These are phyloP conservation scores for Himalopsyche kuldschensis DNA, from an alignment of 2,888 invertebrate genomes.

Conservation along the genomic window DNA sequence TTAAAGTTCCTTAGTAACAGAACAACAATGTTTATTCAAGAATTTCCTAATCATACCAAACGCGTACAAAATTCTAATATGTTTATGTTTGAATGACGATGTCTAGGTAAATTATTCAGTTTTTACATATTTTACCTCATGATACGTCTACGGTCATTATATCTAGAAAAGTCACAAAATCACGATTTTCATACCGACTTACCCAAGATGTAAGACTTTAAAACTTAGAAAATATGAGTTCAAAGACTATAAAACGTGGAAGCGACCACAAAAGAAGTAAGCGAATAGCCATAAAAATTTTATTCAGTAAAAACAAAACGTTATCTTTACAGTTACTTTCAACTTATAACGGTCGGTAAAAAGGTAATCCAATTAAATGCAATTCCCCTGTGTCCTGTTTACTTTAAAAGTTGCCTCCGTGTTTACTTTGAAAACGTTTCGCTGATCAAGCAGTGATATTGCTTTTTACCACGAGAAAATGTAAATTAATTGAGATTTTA, in stretches of 20 bases:
- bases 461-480: background rate
- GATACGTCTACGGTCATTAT: too few relatives aligned
- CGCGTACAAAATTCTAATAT: too few relatives aligned
- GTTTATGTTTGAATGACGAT: too few relatives aligned
- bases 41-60: too few relatives aligned
- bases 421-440: background rate
- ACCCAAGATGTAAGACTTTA: background rate
- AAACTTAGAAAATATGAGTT: background rate
- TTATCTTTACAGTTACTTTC: background rate
- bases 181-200: background rate
- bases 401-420: background rate
- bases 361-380: constrained; percentile 14
- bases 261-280: background rate
- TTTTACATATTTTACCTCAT: too few relatives aligned
- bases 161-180: background rate
- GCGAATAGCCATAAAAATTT: constrained; percentile 1
- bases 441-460: constrained; percentile 9
- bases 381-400: constrained; percentile 1
- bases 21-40: too few relatives aligned
- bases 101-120: too few relatives aligned
- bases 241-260: background rate
- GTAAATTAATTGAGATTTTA: background rate
- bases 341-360: constrained; percentile 5
- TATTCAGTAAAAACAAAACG: constrained; percentile 2
- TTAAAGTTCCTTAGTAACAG: too few relatives aligned